These are phyloP conservation scores for Macquaria ambigua DNA, from an alignment of 2,113 vertebrate genomes.

Conservation along the genomic window DNA sequence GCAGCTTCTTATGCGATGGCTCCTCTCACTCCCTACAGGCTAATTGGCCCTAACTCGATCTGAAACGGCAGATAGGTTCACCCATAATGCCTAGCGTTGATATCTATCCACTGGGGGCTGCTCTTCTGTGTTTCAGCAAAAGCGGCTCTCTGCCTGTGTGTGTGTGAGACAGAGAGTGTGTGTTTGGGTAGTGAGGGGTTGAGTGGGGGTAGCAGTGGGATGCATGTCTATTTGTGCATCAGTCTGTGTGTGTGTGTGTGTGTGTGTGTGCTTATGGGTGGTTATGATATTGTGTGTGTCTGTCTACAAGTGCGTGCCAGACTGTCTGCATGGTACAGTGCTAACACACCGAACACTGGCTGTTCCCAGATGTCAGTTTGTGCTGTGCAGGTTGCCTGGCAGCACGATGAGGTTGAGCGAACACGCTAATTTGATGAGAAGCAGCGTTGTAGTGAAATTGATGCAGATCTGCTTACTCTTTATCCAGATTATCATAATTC, in stretches of 20 bases:
- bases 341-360: slow-evolving; percentile 39
- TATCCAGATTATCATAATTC: slow-evolving; percentile 49
- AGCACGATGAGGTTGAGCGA: slow-evolving; percentile 49
- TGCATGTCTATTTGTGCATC: slow-evolving; percentile 27
- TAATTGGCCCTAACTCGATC: slow-evolving; percentile 62
- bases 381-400: slow-evolving; percentile 63
- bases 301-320: slow-evolving; percentile 51
- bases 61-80: slow-evolving; percentile 53
- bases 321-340: slow-evolving; percentile 50
- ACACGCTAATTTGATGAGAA: slow-evolving; percentile 54
- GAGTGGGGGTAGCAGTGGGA: slow-evolving; percentile 13
- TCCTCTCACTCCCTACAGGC: slow-evolving; percentile 49
- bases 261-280: background rate
- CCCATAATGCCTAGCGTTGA: slow-evolving; percentile 62
- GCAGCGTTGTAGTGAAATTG: slow-evolving; percentile 18
- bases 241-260: slow-evolving; percentile 1
- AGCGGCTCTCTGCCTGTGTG: slow-evolving; percentile 6
- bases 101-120: slow-evolving; percentile 54
- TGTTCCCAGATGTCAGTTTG: slow-evolving; percentile 62
- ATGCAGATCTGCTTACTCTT: slow-evolving; percentile 48
- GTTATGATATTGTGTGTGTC: slow-evolving; percentile 37
- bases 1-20: slow-evolving; percentile 14
- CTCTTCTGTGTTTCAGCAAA: slow-evolving; percentile 42
- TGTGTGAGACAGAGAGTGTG: slow-evolving; percentile 20
- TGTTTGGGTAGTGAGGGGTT: slow-evolving; percentile 7